These are phyloP conservation scores for Mimachlamys varia DNA, from an alignment of 2,888 invertebrate species.

Conservation along the genomic window DNA sequence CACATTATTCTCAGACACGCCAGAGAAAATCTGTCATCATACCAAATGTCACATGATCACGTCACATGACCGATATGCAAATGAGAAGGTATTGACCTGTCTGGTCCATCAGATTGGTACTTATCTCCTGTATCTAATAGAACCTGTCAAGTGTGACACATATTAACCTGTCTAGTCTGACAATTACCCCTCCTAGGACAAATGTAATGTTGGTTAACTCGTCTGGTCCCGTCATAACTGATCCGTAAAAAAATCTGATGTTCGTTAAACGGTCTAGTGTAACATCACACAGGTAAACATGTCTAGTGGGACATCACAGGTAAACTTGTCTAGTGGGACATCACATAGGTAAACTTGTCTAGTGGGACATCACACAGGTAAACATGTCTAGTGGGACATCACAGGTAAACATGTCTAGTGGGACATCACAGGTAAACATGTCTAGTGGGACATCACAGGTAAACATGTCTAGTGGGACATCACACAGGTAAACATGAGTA, in stretches of 20 bases:
- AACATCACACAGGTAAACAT: not conserved
- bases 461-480: no score
- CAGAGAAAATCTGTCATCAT: not conserved
- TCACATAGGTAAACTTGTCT: not conserved
- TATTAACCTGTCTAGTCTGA: not conserved
- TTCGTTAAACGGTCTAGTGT: not conserved
- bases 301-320: not conserved
- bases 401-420: not conserved
- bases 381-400: not conserved
- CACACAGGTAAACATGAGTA: no score
- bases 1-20: slow-evolving; percentile 10
- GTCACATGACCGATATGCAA: slow-evolving; percentile 11
- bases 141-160: not conserved
- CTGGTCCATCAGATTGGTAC: not conserved
- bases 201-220: not conserved
- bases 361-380: not conserved
- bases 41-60: slow-evolving; percentile 5
- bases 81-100: slow-evolving; percentile 1
- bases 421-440: no score
- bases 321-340: not conserved
- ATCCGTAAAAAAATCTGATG: not conserved
- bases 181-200: not conserved
- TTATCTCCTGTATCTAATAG: not conserved
- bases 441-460: no score
- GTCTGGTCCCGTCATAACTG: not conserved